Evolutionary conservation across 2,113 vertebrate species (phyloP).

Genomic region (Lynx canadensis): DNA sequence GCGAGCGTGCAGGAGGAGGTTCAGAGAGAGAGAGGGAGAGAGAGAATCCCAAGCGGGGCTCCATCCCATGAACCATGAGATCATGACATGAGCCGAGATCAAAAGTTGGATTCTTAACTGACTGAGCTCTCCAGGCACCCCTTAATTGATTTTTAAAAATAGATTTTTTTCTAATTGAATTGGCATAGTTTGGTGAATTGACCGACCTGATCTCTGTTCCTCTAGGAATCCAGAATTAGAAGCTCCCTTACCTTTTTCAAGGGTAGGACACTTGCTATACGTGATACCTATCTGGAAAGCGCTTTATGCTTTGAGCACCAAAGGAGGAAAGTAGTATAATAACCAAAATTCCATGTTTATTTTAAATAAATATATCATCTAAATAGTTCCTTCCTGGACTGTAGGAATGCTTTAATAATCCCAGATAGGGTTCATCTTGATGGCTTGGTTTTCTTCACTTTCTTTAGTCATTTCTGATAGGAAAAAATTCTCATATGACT

Average conservation of each 20-base stretch:
- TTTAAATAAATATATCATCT: not conserved
- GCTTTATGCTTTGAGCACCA: not conserved
- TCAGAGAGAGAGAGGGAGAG: not conserved
- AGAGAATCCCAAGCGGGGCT: not conserved
- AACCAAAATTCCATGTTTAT: not conserved
- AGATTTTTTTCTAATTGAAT: slow-evolving; percentile 12
- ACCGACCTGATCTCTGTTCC: not conserved
- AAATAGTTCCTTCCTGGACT: not conserved
- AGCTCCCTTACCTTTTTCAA: not conserved
- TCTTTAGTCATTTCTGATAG: not conserved
- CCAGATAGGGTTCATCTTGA: not conserved
- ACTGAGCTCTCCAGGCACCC: not conserved
- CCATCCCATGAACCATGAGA: not conserved
- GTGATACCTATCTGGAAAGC: not conserved
- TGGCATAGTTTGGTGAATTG: not conserved
- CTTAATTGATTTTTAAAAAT: not conserved
- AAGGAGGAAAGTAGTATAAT: not conserved
- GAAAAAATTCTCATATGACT: not conserved
- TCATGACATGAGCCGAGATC: not conserved
- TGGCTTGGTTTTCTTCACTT: not conserved
- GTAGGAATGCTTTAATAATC: not conserved
- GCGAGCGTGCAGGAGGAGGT: not conserved
- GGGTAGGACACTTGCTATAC: fast-evolving
- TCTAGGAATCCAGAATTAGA: not conserved
- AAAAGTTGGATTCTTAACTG: not conserved